phyloP scores from a whole-genome alignment of 2,888 invertebrate genomes.

The Eudasyphora cyanicolor region DNA sequence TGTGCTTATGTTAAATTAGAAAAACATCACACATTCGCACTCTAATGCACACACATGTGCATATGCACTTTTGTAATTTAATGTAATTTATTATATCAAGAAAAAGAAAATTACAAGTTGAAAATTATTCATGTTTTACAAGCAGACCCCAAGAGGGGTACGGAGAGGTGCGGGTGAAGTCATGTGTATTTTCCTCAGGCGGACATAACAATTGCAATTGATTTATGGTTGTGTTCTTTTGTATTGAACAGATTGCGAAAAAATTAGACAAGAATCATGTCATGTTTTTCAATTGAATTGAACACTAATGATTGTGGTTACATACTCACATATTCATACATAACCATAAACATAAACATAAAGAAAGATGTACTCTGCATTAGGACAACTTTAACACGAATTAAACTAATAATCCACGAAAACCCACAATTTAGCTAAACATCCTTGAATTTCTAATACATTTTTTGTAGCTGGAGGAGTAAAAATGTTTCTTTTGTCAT shows the following conservation, averaged over 20 bases:
- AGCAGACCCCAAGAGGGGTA: too few relatives aligned
- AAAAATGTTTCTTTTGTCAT: too few relatives aligned
- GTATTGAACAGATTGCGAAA: not conserved
- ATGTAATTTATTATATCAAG: conserved; percentile 39
- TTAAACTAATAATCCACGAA: too few relatives aligned
- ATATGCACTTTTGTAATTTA: conserved; percentile 30
- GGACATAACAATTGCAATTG: conserved; percentile 9
- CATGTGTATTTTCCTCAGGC: not conserved
- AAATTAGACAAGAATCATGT: not conserved
- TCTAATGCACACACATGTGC: not conserved
- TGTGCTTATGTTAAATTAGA: conserved; percentile 20
- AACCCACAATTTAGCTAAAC: too few relatives aligned
- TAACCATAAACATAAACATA: too few relatives aligned
- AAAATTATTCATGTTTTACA: conserved; percentile 32
- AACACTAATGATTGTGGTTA: conserved; percentile 1
- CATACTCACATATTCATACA: too few relatives aligned
- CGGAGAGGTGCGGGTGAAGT: too few relatives aligned
- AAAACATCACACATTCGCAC: not conserved
- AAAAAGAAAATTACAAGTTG: conserved; percentile 36
- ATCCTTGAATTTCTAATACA: too few relatives aligned
- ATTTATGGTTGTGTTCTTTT: conserved; percentile 2
- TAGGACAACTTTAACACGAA: too few relatives aligned
- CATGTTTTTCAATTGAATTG: not conserved
- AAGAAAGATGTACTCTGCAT: too few relatives aligned
- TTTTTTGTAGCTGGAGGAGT: too few relatives aligned